These are phyloP conservation scores for Chaunax sp. DNA, from an alignment of 2,797 vertebrate species.

Conservation along the genomic window DNA sequence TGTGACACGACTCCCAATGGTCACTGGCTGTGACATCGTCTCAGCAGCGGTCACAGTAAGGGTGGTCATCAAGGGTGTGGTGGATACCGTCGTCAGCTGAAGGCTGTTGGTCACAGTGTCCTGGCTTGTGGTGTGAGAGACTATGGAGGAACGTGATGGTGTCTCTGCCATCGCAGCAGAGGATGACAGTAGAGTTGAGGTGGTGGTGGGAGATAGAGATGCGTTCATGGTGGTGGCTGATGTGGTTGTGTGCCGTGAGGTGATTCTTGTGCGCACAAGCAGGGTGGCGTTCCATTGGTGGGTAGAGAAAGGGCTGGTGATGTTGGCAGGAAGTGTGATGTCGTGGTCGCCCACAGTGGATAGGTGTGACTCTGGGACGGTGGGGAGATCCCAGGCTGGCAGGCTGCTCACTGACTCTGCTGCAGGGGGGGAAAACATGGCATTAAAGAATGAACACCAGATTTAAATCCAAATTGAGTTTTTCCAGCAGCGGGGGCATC, in stretches of 20 bases:
- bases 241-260: constrained; percentile 36
- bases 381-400: constrained; percentile 83
- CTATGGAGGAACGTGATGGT: constrained; percentile 35
- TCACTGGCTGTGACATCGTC: constrained; percentile 29
- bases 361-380: constrained; percentile 84
- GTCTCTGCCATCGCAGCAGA: constrained; percentile 57
- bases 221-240: constrained; percentile 41
- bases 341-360: constrained; percentile 85
- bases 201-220: constrained; percentile 34
- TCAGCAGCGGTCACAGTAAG: constrained; percentile 61
- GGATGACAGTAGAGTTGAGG: constrained; percentile 23
- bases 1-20: constrained; percentile 25
- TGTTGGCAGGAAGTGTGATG: constrained; percentile 76
- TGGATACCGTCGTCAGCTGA: constrained; percentile 73
- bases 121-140: constrained; percentile 58
- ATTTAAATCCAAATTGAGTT: not conserved
- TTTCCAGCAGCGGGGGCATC: no score
- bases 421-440: constrained; percentile 78
- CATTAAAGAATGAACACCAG: not conserved
- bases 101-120: constrained; percentile 73
- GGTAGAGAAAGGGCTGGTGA: constrained; percentile 84
- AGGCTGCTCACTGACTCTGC: constrained; percentile 84
- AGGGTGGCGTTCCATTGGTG: constrained; percentile 75
- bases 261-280: constrained; percentile 56
- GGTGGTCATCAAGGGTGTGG: constrained; percentile 61